These are phyloP conservation scores for Sebastes steindachneri DNA, from an alignment of 2,797 vertebrate genomes.

Conservation along the genomic window DNA sequence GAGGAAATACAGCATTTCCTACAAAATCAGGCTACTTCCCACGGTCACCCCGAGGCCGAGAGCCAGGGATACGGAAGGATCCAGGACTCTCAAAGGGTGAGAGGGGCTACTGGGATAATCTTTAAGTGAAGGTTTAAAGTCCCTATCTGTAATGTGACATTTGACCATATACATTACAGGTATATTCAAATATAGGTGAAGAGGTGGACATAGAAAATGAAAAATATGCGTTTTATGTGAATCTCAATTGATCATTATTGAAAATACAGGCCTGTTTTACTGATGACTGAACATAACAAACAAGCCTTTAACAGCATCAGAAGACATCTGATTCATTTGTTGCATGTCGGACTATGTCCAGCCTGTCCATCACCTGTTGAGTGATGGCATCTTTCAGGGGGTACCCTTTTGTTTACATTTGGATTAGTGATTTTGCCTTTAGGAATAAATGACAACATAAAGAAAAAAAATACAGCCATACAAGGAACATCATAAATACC, in stretches of 20 bases:
- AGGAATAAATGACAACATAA: not conserved
- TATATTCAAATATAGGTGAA: not conserved
- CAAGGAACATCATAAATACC: not conserved
- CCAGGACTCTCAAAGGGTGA: not conserved
- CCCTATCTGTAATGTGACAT: not conserved
- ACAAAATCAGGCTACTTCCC: conserved; percentile 21
- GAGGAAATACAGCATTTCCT: conserved; percentile 62
- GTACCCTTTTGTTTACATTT: conserved; percentile 16
- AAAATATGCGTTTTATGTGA: not conserved
- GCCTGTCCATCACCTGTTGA: not conserved
- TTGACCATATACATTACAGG: not conserved
- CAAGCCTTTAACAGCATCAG: not conserved
- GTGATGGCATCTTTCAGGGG: not conserved
- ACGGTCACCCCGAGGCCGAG: conserved; percentile 10
- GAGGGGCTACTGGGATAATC: not conserved
- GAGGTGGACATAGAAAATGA: not conserved
- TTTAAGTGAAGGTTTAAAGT: not conserved
- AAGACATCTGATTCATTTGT: not conserved
- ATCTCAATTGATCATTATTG: not conserved
- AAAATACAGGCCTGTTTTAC: not conserved
- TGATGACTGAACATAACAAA: not conserved
- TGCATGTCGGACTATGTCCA: not conserved
- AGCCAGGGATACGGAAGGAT: conserved; percentile 20
- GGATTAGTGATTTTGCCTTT: conserved; percentile 4
- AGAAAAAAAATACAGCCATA: conserved; percentile 2